phyloP scores from a whole-genome alignment of 2,797 vertebrate species.

The Myotis findleyi region DNA sequence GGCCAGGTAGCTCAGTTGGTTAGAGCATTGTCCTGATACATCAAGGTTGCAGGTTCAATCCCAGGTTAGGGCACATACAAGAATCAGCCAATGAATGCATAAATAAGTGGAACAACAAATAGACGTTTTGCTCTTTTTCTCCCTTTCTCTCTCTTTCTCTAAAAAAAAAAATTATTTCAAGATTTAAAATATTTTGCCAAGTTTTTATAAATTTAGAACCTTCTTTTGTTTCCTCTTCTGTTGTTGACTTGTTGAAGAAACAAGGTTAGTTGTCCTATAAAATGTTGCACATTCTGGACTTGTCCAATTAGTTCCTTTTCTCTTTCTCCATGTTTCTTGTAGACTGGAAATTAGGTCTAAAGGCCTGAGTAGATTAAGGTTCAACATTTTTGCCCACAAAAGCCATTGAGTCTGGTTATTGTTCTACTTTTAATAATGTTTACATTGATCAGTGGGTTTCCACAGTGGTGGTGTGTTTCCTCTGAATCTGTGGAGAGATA shows the following conservation, averaged over 20 bases:
- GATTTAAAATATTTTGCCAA: conserved; percentile 9
- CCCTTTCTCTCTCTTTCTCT: background rate
- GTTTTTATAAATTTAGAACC: background rate
- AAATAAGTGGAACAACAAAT: background rate
- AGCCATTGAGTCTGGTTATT: background rate
- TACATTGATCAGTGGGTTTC: background rate
- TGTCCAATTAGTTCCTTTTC: background rate
- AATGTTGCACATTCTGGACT: background rate
- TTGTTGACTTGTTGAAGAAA: background rate
- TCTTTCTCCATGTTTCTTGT: background rate
- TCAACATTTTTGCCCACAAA: background rate
- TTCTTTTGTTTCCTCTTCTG: background rate
- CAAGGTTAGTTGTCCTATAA: background rate
- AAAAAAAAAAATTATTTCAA: background rate
- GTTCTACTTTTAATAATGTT: background rate
- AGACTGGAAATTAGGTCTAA: background rate
- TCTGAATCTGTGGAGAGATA: background rate
- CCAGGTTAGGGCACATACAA: too few relatives aligned
- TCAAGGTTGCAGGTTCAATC: too few relatives aligned
- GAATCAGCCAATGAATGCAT: too few relatives aligned
- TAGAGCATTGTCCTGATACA: too few relatives aligned
- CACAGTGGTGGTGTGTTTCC: background rate
- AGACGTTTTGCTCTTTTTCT: background rate
- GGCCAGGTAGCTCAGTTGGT: too few relatives aligned
- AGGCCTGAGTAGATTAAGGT: background rate